phyloP scores from a whole-genome alignment of 2,113 vertebrate genomes.

The Zosterops lateralis region DNA sequence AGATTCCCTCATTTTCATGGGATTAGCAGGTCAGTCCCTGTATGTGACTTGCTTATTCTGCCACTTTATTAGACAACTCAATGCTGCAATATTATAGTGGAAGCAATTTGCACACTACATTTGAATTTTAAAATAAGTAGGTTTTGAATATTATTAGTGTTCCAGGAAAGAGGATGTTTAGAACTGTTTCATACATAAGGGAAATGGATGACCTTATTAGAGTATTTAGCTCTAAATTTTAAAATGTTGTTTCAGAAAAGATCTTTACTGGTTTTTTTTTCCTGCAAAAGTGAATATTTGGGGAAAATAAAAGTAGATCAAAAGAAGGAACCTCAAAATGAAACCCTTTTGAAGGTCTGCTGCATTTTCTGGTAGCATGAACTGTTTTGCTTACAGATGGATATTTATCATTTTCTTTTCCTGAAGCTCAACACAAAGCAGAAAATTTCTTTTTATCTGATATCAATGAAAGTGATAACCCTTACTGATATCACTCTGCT shows the following conservation, averaged over 20 bases:
- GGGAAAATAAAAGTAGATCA: neutral
- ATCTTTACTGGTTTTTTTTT: neutral
- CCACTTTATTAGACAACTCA: neutral
- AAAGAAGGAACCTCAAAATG: neutral
- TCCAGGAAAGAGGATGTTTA: neutral
- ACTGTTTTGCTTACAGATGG: neutral
- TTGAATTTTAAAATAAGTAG: neutral
- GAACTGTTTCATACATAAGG: neutral
- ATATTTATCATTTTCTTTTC: slow-evolving; percentile 1
- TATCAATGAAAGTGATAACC: neutral
- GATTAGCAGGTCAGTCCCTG: neutral
- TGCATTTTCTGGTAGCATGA: neutral
- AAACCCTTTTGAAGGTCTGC: neutral
- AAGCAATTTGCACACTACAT: neutral
- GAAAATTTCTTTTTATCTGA: neutral
- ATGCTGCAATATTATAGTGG: neutral
- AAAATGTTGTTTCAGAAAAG: neutral
- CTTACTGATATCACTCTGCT: neutral
- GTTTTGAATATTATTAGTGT: neutral
- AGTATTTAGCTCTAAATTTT: neutral
- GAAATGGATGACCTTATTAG: neutral
- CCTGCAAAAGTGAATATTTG: neutral
- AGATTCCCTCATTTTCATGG: neutral
- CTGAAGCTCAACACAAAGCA: neutral
- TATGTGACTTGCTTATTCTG: neutral